Conservation (phyloP, 2,888 invertebrate genomes). For the Latheticus oryzae region DNA sequence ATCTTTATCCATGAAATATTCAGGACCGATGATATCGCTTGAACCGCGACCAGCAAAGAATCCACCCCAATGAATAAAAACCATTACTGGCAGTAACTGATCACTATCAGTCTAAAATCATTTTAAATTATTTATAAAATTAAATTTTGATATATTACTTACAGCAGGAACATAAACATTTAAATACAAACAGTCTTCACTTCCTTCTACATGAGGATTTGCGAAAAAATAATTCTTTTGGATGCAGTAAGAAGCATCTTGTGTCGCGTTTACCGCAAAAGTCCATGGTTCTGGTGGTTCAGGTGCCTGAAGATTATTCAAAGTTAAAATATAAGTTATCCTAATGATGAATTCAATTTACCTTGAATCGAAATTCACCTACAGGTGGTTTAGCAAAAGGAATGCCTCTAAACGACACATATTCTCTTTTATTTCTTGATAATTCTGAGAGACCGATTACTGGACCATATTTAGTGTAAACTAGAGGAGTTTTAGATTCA, state of each 20-base stretch:
- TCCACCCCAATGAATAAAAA: slow-evolving; percentile 69
- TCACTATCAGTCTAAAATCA: not conserved
- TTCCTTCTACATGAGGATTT: slow-evolving; percentile 58
- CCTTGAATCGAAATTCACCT: slow-evolving; percentile 31
- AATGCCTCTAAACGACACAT: slow-evolving; percentile 30
- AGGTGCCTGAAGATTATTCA: slow-evolving; percentile 50
- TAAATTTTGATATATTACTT: not conserved
- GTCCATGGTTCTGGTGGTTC: slow-evolving; percentile 54
- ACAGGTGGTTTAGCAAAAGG: slow-evolving; percentile 35
- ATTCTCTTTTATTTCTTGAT: slow-evolving; percentile 15
- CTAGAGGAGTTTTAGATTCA: slow-evolving; percentile 2
- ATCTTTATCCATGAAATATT: slow-evolving; percentile 67
- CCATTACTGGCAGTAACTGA: slow-evolving; percentile 64
- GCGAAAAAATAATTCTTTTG: slow-evolving; percentile 63
- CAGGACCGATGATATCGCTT: slow-evolving; percentile 65
- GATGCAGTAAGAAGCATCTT: slow-evolving; percentile 62
- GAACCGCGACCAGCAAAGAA: slow-evolving; percentile 66
- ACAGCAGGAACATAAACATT: slow-evolving; percentile 65
- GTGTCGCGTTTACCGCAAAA: slow-evolving; percentile 55
- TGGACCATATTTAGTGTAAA: slow-evolving; percentile 20
- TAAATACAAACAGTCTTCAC: slow-evolving; percentile 67
- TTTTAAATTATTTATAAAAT: not conserved
- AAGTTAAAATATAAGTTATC: not conserved
- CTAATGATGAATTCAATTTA: slow-evolving; percentile 10
- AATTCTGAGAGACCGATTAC: slow-evolving; percentile 2